phyloP scores from a whole-genome alignment of 2,113 vertebrate species.

The Rhagologus leucostigma region DNA sequence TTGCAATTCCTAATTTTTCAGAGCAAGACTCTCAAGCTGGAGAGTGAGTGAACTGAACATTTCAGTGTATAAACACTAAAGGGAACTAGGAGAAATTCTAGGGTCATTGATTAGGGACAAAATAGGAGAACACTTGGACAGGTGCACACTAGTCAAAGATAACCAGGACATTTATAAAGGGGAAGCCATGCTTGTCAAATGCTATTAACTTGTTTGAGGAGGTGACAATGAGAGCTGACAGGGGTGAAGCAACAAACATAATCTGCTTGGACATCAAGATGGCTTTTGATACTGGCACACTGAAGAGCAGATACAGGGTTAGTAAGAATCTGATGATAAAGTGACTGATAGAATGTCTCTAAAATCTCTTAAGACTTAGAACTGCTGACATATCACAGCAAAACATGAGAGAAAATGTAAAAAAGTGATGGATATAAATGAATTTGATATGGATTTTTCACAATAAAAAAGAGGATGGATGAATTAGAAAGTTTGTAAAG shows the following conservation, averaged over 20 bases:
- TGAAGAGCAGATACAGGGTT: slow-evolving; percentile 35
- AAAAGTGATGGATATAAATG: neutral
- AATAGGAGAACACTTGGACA: slow-evolving; percentile 43
- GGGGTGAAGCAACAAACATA: slow-evolving; percentile 67
- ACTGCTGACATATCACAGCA: neutral
- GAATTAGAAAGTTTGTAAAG: neutral
- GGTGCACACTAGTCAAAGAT: slow-evolving; percentile 51
- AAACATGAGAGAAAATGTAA: neutral
- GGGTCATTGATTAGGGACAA: slow-evolving; percentile 48
- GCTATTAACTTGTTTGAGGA: slow-evolving; percentile 69
- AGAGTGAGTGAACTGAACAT: neutral
- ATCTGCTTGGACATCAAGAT: slow-evolving; percentile 66
- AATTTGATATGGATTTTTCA: neutral
- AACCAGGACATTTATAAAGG: slow-evolving; percentile 56
- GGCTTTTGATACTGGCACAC: slow-evolving; percentile 51
- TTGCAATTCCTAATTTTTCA: neutral
- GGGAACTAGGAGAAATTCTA: slow-evolving; percentile 23
- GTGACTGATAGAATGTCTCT: slow-evolving; percentile 2
- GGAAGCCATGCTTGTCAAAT: slow-evolving; percentile 68
- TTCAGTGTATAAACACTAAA: slow-evolving; percentile 6
- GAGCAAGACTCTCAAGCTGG: neutral
- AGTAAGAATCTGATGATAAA: slow-evolving; percentile 19
- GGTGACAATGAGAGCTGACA: slow-evolving; percentile 63
- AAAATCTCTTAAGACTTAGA: neutral
- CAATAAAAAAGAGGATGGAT: neutral